phyloP scores from a whole-genome alignment of 2,888 invertebrate genomes.

The Acanthacorydalis orientalis region DNA sequence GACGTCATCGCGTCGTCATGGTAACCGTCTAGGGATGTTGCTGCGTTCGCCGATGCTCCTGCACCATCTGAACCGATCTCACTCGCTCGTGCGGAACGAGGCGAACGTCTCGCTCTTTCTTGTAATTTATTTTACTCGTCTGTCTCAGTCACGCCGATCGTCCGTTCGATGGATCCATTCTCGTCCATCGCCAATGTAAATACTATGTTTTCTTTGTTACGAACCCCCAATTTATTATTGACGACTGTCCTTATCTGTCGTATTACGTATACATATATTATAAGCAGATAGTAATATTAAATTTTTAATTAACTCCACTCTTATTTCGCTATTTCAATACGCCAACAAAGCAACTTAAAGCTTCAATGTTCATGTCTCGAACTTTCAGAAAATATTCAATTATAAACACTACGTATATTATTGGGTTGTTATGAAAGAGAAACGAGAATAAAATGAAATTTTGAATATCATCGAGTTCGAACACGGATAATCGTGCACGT shows the following conservation, averaged over 20 bases:
- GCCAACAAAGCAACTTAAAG: too few relatives aligned
- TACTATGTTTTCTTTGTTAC: conserved; percentile 12
- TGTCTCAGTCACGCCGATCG: conserved; percentile 11
- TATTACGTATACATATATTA: conserved; percentile 13
- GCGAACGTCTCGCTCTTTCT: conserved; percentile 15
- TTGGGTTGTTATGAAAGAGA: too few relatives aligned
- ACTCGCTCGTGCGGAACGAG: neutral
- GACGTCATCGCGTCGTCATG: conserved; percentile 16
- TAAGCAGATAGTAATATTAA: conserved; percentile 17
- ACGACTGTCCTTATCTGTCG: conserved; percentile 13
- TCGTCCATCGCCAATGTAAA: neutral
- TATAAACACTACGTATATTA: too few relatives aligned
- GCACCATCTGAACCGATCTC: conserved; percentile 10
- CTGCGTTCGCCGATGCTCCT: conserved; percentile 6
- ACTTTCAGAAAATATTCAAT: too few relatives aligned
- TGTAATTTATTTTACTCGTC: conserved; percentile 19
- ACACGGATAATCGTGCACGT: too few relatives aligned
- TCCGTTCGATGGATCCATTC: neutral
- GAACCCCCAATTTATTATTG: conserved; percentile 22
- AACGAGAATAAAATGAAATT: too few relatives aligned
- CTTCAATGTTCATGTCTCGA: too few relatives aligned
- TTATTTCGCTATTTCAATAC: conserved; percentile 1
- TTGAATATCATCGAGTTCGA: too few relatives aligned
- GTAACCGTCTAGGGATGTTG: conserved; percentile 26
- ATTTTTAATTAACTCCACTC: conserved; percentile 16